phyloP scores from a whole-genome alignment of 23 tunicate genomes.

The Ascidia mentula region DNA sequence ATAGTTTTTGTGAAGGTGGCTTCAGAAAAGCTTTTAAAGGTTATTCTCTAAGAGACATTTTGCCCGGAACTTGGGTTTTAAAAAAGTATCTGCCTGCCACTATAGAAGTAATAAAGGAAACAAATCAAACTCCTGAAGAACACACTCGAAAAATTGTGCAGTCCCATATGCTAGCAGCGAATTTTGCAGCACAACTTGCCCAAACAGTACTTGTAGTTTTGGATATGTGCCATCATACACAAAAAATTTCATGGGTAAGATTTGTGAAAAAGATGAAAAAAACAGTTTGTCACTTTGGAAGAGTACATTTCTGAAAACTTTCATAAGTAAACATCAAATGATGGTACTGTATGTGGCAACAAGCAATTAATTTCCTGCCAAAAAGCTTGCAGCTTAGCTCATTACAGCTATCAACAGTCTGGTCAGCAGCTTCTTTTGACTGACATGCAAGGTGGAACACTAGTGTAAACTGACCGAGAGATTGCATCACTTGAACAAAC shows the following conservation, averaged over 20 bases:
- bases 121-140: conserved; percentile 3
- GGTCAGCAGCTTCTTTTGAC: background rate
- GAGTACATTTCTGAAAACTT: too few relatives aligned
- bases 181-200: conserved; percentile 4
- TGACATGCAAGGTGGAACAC: background rate
- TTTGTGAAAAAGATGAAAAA: too few relatives aligned
- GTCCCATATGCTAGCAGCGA: conserved; percentile 5
- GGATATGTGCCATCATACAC: background rate
- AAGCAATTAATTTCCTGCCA: background rate
- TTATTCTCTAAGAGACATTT: background rate
- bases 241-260: background rate
- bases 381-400: conserved; percentile 14
- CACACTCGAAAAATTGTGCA: conserved; percentile 17
- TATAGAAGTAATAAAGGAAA: background rate
- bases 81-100: background rate
- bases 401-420: background rate
- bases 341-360: conserved; percentile 2
- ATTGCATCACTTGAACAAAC: background rate
- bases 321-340: too few relatives aligned
- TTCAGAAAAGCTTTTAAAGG: conserved; percentile 2
- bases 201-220: background rate
- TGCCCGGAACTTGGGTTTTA: conserved; percentile 12
- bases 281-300: background rate
- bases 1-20: conserved; percentile 1
- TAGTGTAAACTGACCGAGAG: background rate